A percentile compares a stretch with the other conserved stretches of the same genome.
Conservation (phyloP, 2,113 vertebrate species). For the Brachirus orientalis region DNA sequence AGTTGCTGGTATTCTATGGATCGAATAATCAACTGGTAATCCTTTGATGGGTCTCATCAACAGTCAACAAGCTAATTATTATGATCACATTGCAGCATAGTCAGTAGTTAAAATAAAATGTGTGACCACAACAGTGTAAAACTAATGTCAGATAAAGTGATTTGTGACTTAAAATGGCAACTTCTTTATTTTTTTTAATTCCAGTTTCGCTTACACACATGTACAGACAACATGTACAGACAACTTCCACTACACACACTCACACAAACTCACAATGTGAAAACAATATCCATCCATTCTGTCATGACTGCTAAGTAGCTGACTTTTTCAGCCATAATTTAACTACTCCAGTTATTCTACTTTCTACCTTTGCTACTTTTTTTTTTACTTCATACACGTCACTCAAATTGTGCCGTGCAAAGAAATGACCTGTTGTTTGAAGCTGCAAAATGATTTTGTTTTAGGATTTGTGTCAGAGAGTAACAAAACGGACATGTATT, state of each 20-base stretch:
- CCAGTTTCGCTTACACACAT: too few relatives aligned
- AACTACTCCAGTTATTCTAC: not conserved
- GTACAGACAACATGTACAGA: too few relatives aligned
- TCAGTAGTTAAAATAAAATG: too few relatives aligned
- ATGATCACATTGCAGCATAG: too few relatives aligned
- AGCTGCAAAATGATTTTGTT: not conserved
- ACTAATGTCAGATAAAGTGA: too few relatives aligned
- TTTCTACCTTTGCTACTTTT: not conserved
- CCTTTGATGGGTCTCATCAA: too few relatives aligned
- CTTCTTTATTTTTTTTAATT: too few relatives aligned
- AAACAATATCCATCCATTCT: not conserved
- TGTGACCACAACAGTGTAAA: too few relatives aligned
- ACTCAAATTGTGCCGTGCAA: not conserved
- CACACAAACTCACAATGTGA: not conserved
- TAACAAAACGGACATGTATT: conserved; percentile 29
- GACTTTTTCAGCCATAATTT: not conserved
- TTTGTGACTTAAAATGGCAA: too few relatives aligned
- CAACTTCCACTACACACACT: not conserved
- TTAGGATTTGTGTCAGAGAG: not conserved
- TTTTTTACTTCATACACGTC: not conserved
- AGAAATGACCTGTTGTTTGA: not conserved
- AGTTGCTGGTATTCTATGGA: too few relatives aligned
- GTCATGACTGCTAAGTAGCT: not conserved
- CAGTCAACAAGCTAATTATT: too few relatives aligned
- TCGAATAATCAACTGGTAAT: too few relatives aligned